Evolutionary conservation across 2,113 vertebrate genomes (phyloP), one percentile per base, ranked within the genome.

Genomic region (Catharus bicknelli): DNA sequence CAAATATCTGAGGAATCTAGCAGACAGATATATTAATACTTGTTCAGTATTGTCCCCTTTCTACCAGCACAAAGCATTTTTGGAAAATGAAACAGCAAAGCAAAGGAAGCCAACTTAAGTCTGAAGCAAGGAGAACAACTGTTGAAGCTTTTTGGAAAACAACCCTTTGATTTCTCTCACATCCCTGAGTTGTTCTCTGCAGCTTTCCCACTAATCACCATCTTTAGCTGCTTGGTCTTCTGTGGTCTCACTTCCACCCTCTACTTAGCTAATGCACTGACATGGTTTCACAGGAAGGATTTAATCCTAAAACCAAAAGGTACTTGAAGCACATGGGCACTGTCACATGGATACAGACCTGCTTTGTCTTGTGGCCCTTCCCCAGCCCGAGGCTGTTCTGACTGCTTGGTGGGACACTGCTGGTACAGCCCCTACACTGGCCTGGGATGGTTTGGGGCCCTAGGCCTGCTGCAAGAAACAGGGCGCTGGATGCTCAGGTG

Each of bases 61-160:
- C 9, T 36, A 66, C 17, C 21, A 90, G n/a, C 20, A 62, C 21
- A 68, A 36, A 61, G 36, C 12, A 43, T 70, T 69, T 74, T 50
- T 69, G 45, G 72, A 78, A 84, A 90, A 53, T 53, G n/a, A 93
- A 87, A 70, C 11, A n/a, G 27, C 62, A 43, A 54, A 77, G 32
- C 16, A 26, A 77, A 91, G 55, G 21, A 51, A 69, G 27, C 38
- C 54, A 76, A 7, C 23, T 68, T 3, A 76, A 50, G 14, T 40
- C 75, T 85, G 38, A 75, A 78, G 40, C 29, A 79, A 88, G 50
- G 54, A 48, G 19, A 62, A 45, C 16, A 91, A 43, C 53, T 87
- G 43, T 32, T 84, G 36, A 51, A 91, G 18, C 17, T 20, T 70
- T 93, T 50, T 3, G 1, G 32, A 70, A 61, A 70, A 74, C 22